These are phyloP conservation scores for Acanthisitta chloris DNA, from an alignment of 2,113 vertebrate genomes.

Conservation along the genomic window DNA sequence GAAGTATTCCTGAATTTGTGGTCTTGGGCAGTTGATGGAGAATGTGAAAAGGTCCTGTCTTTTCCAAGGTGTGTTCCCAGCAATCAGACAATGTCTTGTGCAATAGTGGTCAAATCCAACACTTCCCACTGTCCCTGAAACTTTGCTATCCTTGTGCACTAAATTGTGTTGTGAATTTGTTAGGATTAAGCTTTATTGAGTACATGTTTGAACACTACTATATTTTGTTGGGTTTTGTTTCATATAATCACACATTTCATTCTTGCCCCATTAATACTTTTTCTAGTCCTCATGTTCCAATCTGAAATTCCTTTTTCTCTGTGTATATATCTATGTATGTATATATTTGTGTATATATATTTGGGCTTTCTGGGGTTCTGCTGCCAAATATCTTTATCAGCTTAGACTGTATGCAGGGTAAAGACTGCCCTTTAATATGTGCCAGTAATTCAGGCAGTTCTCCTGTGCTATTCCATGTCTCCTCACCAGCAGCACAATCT, in stretches of 20 bases:
- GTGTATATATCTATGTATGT: too few species aligned
- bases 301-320: background rate
- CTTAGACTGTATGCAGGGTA: background rate
- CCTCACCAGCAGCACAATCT: background rate
- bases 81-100: background rate
- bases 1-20: background rate
- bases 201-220: background rate
- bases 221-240: background rate
- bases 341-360: too few species aligned
- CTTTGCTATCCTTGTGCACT: background rate
- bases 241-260: background rate
- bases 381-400: background rate
- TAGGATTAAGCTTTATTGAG: background rate
- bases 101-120: background rate
- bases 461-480: background rate
- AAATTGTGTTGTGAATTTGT: background rate
- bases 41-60: background rate
- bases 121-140: background rate
- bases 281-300: background rate
- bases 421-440: background rate
- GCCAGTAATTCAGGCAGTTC: background rate
- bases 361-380: background rate
- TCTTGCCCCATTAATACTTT: background rate
- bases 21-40: background rate
- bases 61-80: background rate